A percentile compares a stretch with the other conserved stretches of the same genome.
Conservation (phyloP, 2,888 invertebrate species). For the Dicranocentrus wangi region DNA sequence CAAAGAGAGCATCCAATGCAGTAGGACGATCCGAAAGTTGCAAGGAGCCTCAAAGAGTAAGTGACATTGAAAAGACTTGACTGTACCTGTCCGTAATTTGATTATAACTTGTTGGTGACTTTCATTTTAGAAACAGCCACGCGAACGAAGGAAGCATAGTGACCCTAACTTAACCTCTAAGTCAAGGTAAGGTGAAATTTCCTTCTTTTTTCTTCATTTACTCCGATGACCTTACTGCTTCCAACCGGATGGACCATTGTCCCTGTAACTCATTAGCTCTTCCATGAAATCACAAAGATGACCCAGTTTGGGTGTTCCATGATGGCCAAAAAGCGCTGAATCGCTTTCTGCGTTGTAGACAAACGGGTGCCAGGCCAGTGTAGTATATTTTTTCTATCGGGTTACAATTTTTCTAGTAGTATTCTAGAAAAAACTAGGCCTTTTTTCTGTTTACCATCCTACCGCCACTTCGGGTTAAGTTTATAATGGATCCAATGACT, state of each 20-base stretch:
- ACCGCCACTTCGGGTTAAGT: constrained; percentile 8
- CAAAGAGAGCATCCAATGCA: constrained; percentile 74
- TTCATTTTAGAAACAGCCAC: constrained; percentile 79
- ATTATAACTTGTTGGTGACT: too few species aligned
- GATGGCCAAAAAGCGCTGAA: too few species aligned
- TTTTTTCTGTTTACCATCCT: constrained; percentile 13
- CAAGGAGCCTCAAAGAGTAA: constrained; percentile 79
- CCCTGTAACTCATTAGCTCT: too few species aligned
- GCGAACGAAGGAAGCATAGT: constrained; percentile 85
- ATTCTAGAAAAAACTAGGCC: too few species aligned
- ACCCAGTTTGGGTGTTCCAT: too few species aligned
- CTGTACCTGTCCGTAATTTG: too few species aligned
- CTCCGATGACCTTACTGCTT: too few species aligned
- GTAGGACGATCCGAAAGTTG: constrained; percentile 84
- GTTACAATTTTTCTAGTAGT: neutral
- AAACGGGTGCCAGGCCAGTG: neutral
- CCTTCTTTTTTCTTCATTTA: neutral
- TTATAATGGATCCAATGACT: constrained; percentile 16
- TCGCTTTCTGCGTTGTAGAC: neutral
- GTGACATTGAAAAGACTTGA: constrained; percentile 14
- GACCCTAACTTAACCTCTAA: constrained; percentile 83
- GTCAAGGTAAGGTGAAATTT: constrained; percentile 74
- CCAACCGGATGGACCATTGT: too few species aligned
- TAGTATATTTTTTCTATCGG: neutral
- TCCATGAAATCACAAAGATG: too few species aligned